Conservation (phyloP, 92 coral and sea anemone genomes). For the Siderastrea radians region DNA sequence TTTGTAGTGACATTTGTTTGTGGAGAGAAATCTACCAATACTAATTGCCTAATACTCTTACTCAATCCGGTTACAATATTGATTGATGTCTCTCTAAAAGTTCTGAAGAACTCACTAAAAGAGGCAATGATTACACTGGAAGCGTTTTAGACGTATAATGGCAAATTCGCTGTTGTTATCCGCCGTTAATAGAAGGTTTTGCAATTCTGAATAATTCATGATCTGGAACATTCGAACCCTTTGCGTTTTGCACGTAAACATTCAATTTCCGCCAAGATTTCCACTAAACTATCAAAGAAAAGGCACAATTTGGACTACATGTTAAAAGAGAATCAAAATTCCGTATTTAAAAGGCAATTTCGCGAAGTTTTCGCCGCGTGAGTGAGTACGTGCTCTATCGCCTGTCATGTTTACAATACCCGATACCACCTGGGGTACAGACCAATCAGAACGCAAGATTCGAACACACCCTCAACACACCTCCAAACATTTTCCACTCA, state of each 20-base stretch:
- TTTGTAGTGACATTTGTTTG: background rate
- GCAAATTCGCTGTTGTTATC: background rate
- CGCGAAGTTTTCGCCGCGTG: background rate
- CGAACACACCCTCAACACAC: constrained; percentile 37
- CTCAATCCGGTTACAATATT: background rate
- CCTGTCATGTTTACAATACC: background rate
- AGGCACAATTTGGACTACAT: background rate
- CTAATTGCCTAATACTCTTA: background rate
- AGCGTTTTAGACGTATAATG: background rate
- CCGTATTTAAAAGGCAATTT: background rate
- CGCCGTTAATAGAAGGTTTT: background rate
- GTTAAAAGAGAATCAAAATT: background rate
- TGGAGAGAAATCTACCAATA: too few species aligned
- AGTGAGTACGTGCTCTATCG: constrained; percentile 21
- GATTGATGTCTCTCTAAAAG: background rate
- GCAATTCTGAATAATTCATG: background rate
- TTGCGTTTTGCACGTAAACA: background rate
- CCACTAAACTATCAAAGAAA: background rate
- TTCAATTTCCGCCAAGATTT: background rate
- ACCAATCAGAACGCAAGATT: constrained; percentile 25
- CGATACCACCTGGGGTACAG: constrained; percentile 21
- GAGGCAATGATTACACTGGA: background rate
- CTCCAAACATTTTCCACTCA: constrained; percentile 12
- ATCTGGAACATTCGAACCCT: background rate
- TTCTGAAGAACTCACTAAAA: background rate